Base-by-base conservation (phyloP, 2,113 vertebrate genomes). In the Mohoua ochrocephala region DNA sequence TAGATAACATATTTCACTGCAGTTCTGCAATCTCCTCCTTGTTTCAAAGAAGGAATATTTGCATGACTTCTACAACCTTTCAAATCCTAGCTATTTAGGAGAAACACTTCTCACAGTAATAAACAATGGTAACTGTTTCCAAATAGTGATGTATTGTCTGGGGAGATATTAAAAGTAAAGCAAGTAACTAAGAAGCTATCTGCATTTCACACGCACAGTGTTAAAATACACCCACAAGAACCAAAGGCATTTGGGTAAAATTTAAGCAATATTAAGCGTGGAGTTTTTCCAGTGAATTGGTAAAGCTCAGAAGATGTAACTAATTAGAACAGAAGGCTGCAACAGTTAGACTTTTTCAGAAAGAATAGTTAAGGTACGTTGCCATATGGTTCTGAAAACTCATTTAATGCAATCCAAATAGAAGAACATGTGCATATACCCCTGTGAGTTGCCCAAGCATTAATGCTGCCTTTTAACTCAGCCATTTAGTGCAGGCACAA, bases 271-370 rank as follows among this genome's bases (percentile, higher is more conserved):
- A 86, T 91, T 95, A 94, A 95, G 73, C 11, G 9, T 47, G 75
- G 26, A 67, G 41, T 86, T 97, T 95, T 93, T 74, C 87, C 76
- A 89, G 67, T 45, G 92, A 94, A 93, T 63, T 80, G 74, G 87
- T 93, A 83, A 88, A 97, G 84, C 95, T 96, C 91, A 91, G 82
- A 96, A 94, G 65, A 84, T 93, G 91, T 69, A 93, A 83, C 87
- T 95, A 97, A 97, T 97, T 92, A 96, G 92, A 97, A 97, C 70
- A 96, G 90, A 97, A 97, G 83, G 67, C 80, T 91, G 91, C 93
- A 97, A 97, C 86, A 96, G 91, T 93, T 74, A 89, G 91, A 90
- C 68, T 93, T 31, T 96, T 96, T 96, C 77, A 81, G 94, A 96
- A 94, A 96, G 93, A 97, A 94, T 39, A 93, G 90, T 95, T 96